These are phyloP conservation scores for Acanthopleura granulata DNA, from an alignment of 2,888 invertebrate genomes.

Conservation along the genomic window DNA sequence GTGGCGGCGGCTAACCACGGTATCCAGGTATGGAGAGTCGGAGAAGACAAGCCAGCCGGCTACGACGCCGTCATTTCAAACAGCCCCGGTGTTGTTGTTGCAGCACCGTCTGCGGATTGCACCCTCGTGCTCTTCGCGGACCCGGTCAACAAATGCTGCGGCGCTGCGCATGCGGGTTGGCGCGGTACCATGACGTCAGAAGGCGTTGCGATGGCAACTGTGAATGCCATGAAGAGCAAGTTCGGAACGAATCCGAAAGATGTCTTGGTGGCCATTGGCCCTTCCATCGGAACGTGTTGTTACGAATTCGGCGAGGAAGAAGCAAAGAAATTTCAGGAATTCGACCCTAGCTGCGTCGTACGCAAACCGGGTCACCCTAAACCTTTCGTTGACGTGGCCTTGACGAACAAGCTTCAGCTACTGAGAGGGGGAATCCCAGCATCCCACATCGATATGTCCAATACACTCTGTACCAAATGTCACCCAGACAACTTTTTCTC, in stretches of 20 bases:
- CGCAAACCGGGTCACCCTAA: slow-evolving; percentile 21
- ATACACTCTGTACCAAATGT: slow-evolving; percentile 37
- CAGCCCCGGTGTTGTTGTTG: slow-evolving; percentile 34
- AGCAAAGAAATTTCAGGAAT: slow-evolving; percentile 27
- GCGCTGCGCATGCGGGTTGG: slow-evolving; percentile 48
- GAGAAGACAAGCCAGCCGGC: slow-evolving; percentile 27
- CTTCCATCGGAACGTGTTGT: slow-evolving; percentile 35
- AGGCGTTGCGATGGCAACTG: slow-evolving; percentile 32
- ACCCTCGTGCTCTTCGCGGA: slow-evolving; percentile 44
- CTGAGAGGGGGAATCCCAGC: slow-evolving; percentile 37
- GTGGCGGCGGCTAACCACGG: slow-evolving; percentile 36
- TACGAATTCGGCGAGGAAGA: slow-evolving; percentile 33
- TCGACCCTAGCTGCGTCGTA: slow-evolving; percentile 32
- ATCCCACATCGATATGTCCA: slow-evolving; percentile 38
- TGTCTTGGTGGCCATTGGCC: slow-evolving; percentile 44
- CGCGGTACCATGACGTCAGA: slow-evolving; percentile 34
- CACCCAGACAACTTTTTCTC: slow-evolving; percentile 42
- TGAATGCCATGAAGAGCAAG: slow-evolving; percentile 36
- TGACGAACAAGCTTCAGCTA: slow-evolving; percentile 41
- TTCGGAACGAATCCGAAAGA: slow-evolving; percentile 35
- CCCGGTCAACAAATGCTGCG: slow-evolving; percentile 37
- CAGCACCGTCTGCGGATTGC: slow-evolving; percentile 51
- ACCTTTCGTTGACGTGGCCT: slow-evolving; percentile 34
- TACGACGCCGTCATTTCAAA: slow-evolving; percentile 42
- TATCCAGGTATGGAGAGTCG: slow-evolving; percentile 37